Percentiles rank a stretch among this genome's conserved stretches.
These are phyloP conservation scores for Narcine bancroftii DNA, from an alignment of 2,113 vertebrate genomes.

Conservation along the genomic window DNA sequence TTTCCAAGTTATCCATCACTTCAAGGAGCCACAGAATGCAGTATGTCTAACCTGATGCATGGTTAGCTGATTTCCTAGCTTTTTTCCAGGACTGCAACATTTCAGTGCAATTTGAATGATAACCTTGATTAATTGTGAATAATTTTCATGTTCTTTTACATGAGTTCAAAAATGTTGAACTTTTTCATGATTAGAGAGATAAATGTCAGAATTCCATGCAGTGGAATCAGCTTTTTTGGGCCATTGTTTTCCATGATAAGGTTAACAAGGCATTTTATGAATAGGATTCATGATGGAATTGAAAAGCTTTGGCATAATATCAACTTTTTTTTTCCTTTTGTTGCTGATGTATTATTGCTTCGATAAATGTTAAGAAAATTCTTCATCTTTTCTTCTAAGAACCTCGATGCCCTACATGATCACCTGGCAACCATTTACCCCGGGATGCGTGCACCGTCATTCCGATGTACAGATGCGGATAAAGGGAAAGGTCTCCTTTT, in stretches of 20 bases:
- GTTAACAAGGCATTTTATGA: not conserved
- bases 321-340: not conserved
- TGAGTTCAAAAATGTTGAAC: no score
- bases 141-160: no score
- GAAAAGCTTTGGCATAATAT: not conserved
- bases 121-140: no score
- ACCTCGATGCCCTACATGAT: conserved; percentile 91
- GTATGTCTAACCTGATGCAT: no score
- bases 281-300: not conserved
- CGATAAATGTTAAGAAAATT: not conserved
- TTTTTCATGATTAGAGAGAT: no score
- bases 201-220: no score
- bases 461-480: conserved; percentile 88
- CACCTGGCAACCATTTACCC: conserved; percentile 97
- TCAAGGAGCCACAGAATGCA: no score
- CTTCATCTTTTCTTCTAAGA: conserved; percentile 57
- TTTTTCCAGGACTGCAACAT: no score
- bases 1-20: no score
- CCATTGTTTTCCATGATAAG: not conserved
- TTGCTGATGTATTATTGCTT: not conserved
- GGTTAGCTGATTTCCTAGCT: no score
- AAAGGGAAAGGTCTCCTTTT: conserved; percentile 93
- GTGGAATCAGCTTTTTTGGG: no score
- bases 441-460: conserved; percentile 94
- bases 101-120: no score